These are phyloP conservation scores for Calephelis nemesis DNA, from an alignment of 1,140 invertebrate genomes.

Conservation along the genomic window DNA sequence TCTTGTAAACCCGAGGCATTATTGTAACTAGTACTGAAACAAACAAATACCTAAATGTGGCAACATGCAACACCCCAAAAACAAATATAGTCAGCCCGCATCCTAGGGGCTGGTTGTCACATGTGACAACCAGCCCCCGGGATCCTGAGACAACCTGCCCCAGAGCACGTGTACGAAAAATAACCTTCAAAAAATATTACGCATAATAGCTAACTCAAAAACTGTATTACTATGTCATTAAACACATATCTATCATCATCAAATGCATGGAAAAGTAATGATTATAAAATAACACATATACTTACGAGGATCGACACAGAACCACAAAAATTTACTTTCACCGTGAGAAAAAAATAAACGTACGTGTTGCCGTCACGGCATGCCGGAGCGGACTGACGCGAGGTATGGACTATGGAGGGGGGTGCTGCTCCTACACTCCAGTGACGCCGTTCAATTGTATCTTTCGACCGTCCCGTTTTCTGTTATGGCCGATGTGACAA, in stretches of 20 bases:
- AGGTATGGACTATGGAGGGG: neutral
- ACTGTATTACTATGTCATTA: slow-evolving; percentile 3
- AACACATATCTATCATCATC: slow-evolving; percentile 5
- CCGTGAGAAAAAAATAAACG: slow-evolving; percentile 10
- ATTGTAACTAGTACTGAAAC: neutral
- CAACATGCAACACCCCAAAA: neutral
- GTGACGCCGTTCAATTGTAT: neutral
- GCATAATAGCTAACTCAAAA: neutral
- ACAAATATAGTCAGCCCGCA: neutral
- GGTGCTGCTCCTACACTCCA: neutral
- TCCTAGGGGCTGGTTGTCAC: slow-evolving; percentile 17
- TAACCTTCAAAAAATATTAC: neutral
- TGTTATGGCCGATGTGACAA: slow-evolving; percentile 7
- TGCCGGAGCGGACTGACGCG: slow-evolving; percentile 2
- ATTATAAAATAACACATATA: neutral
- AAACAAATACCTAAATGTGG: neutral
- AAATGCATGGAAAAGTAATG: neutral
- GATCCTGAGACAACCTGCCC: slow-evolving; percentile 20
- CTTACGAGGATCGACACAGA: neutral
- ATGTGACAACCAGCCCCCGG: slow-evolving; percentile 19
- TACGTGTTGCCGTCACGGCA: slow-evolving; percentile 3
- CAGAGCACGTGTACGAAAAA: slow-evolving; percentile 9
- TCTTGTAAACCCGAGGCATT: neutral
- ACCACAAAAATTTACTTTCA: slow-evolving; percentile 21
- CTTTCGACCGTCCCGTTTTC: slow-evolving; percentile 2